Conservation (phyloP, 2,113 vertebrate genomes). For the Glaucidium brasilianum region DNA sequence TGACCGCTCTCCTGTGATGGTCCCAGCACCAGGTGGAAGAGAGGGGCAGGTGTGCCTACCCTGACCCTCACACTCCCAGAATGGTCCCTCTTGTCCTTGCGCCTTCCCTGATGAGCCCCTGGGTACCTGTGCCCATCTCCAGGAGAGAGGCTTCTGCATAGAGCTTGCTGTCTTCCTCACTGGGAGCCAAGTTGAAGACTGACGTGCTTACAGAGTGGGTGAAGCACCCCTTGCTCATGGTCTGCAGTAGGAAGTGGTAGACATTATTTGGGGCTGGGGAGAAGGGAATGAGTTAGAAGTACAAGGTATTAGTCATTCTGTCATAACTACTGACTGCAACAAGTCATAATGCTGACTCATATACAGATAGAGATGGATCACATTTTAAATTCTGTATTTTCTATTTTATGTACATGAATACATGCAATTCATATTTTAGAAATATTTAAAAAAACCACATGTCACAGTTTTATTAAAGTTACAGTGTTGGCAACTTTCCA, state of each 20-base stretch:
- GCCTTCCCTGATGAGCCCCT: not conserved
- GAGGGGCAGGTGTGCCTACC: not conserved
- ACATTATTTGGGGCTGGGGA: not conserved
- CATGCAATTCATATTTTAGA: not conserved
- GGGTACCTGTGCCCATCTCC: constrained; percentile 65
- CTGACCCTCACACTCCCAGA: not conserved
- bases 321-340: not conserved
- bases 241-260: constrained; percentile 9
- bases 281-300: not conserved
- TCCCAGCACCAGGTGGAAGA: not conserved
- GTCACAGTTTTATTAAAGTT: not conserved
- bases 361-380: not conserved
- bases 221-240: constrained; percentile 51
- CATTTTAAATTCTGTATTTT: not conserved
- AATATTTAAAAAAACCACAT: not conserved
- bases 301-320: not conserved
- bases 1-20: not conserved
- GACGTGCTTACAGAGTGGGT: constrained; percentile 32
- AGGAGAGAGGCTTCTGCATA: constrained; percentile 35
- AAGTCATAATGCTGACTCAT: not conserved
- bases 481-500: not conserved
- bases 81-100: not conserved
- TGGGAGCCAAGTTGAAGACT: constrained; percentile 26
- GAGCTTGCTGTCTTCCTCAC: not conserved
- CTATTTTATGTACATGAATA: not conserved